These are phyloP conservation scores for Macroglossus sobrinus DNA, from an alignment of 2,113 vertebrate species.

Conservation along the genomic window DNA sequence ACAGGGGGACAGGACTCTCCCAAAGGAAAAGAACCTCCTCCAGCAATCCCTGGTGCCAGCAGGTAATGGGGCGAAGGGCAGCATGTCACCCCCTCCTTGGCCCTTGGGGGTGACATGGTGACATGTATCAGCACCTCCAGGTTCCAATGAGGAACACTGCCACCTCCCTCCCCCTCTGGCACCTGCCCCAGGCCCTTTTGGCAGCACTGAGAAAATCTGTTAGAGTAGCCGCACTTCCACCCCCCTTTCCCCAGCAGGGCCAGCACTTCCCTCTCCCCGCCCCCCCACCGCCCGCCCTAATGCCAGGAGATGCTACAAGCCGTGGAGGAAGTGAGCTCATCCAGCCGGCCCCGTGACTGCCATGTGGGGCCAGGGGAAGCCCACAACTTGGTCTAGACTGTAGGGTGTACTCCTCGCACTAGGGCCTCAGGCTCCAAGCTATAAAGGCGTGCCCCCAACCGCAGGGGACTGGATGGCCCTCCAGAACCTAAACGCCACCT, in stretches of 20 bases:
- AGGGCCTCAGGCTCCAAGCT: neutral
- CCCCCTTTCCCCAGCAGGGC: neutral
- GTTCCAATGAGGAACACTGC: neutral
- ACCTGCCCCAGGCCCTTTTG: neutral
- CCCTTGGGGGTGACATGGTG: neutral
- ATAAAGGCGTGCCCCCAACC: neutral
- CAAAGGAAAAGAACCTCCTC: neutral
- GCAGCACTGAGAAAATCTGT: neutral
- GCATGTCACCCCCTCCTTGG: neutral
- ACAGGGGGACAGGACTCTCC: too few relatives aligned
- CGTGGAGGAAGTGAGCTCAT: constrained; percentile 67
- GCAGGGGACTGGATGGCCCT: neutral
- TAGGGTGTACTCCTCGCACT: neutral
- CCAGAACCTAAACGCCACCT: neutral
- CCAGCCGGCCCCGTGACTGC: neutral
- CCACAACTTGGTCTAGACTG: neutral
- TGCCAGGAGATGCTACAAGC: neutral
- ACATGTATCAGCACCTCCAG: neutral
- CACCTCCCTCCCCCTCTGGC: neutral
- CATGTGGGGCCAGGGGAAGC: neutral
- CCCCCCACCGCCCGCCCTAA: neutral
- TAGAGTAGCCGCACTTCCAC: neutral
- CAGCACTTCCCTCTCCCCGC: constrained; percentile 16
- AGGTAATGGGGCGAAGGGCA: neutral
- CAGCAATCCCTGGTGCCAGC: neutral